Percentiles rank a stretch among this genome's conserved stretches.
Evolutionary conservation across 2,888 invertebrate species (phyloP).

Genomic region (Drosophila subquinaria): DNA sequence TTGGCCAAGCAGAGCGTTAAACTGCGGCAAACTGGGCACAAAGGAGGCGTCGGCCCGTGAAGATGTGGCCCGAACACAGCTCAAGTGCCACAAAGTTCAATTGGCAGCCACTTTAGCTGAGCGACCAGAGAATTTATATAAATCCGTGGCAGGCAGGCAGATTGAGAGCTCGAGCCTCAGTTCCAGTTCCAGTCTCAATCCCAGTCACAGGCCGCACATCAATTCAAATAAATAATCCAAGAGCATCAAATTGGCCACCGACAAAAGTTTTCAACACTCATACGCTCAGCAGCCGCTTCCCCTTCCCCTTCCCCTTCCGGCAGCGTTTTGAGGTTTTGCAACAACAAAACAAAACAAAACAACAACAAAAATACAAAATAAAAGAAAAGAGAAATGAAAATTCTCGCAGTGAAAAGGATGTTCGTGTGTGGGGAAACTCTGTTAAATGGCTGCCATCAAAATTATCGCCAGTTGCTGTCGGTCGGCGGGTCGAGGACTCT

Average conservation of each 20-base stretch:
- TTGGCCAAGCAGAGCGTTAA: conserved; percentile 9
- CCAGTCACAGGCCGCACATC: conserved; percentile 66
- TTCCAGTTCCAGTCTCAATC: not conserved
- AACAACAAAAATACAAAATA: not conserved
- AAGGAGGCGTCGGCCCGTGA: conserved; percentile 7
- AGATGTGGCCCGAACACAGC: not conserved
- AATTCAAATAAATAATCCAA: conserved; percentile 82
- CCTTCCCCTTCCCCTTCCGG: conserved; percentile 2
- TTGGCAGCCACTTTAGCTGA: too few relatives aligned
- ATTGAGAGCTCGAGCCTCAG: not conserved
- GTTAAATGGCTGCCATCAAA: conserved; percentile 75
- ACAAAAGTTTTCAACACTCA: conserved; percentile 67
- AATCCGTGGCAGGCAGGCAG: conserved; percentile 64
- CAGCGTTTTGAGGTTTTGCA: conserved; percentile 31
- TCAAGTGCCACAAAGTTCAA: conserved; percentile 19
- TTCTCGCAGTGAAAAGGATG: conserved; percentile 19
- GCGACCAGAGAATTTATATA: conserved; percentile 44
- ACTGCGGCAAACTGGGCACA: conserved; percentile 7
- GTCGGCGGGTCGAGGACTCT: conserved; percentile 29
- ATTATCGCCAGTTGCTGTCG: conserved; percentile 63
- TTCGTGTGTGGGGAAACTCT: conserved; percentile 12
- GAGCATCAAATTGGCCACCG: conserved; percentile 77
- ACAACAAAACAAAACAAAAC: conserved; percentile 6
- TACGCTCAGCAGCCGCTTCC: conserved; percentile 31
- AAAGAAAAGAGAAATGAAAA: conserved; percentile 28